phyloP scores from a whole-genome alignment of 2,888 invertebrate genomes.

The Ferrisia virgata region DNA sequence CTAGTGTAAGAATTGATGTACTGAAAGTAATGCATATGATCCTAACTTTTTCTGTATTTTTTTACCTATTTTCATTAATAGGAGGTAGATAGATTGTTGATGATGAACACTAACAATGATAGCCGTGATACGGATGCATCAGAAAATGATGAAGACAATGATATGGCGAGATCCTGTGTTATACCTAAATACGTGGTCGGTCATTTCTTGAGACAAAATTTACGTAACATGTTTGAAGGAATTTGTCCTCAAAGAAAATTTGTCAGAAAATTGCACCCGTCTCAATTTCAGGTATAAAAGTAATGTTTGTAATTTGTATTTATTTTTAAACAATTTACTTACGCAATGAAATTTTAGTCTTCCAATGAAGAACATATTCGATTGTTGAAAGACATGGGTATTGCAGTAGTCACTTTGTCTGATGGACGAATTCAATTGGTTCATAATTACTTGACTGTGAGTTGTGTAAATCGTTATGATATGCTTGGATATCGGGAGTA shows the following conservation, averaged over 20 bases:
- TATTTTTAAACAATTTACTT: constrained; percentile 33
- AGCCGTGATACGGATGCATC: neutral
- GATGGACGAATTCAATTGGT: constrained; percentile 90
- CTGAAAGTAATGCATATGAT: no score
- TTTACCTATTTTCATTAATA: neutral
- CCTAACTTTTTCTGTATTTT: neutral
- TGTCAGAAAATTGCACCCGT: constrained; percentile 49
- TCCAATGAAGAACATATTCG: constrained; percentile 84
- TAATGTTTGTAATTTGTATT: neutral
- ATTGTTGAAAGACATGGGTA: constrained; percentile 89
- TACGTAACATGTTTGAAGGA: constrained; percentile 80
- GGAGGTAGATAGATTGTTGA: neutral
- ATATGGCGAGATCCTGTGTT: constrained; percentile 35
- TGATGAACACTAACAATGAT: neutral
- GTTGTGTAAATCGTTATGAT: constrained; percentile 50
- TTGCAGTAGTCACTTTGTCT: constrained; percentile 79
- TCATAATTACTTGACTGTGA: constrained; percentile 83
- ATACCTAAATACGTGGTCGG: constrained; percentile 54
- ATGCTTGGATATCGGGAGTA: neutral
- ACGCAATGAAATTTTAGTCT: constrained; percentile 58
- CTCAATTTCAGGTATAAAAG: constrained; percentile 48
- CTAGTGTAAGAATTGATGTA: neutral
- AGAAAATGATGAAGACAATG: constrained; percentile 19
- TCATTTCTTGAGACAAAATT: constrained; percentile 62
- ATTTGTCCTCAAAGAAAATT: constrained; percentile 62